Evolutionary conservation across 2,797 vertebrate genomes (phyloP).

Genomic region (Danionella dracula): DNA sequence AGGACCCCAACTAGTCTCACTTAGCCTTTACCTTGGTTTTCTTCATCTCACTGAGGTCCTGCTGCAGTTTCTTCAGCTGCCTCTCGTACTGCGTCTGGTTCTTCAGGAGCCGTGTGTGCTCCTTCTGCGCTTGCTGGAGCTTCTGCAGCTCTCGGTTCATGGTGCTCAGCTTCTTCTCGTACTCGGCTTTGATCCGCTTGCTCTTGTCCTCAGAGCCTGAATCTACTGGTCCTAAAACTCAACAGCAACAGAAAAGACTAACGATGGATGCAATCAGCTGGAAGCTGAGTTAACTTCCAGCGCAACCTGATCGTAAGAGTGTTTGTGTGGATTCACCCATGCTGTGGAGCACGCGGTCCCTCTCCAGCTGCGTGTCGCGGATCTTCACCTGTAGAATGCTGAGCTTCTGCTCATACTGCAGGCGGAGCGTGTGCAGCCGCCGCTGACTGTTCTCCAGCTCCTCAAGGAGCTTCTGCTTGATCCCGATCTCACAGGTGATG

Average conservation of each 20-base stretch:
- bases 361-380: constrained; percentile 89
- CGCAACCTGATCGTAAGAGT: too few species aligned
- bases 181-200: constrained; percentile 89
- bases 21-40: constrained; percentile 85
- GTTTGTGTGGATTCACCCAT: constrained; percentile 78
- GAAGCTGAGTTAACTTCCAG: too few species aligned
- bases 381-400: constrained; percentile 85
- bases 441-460: constrained; percentile 96
- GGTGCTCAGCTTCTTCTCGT: constrained; percentile 88
- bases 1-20: too few species aligned
- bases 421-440: constrained; percentile 88
- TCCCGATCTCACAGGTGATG: constrained; percentile 93
- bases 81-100: constrained; percentile 97
- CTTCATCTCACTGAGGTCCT: constrained; percentile 95
- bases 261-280: too few species aligned
- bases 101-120: constrained; percentile 91
- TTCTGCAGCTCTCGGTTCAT: constrained; percentile 97
- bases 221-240: constrained; percentile 80
- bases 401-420: constrained; percentile 93
- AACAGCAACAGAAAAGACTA: background rate
- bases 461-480: constrained; percentile 97
- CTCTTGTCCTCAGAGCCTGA: constrained; percentile 90
- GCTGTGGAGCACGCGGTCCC: constrained; percentile 93
- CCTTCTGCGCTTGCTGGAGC: constrained; percentile 90
- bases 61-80: constrained; percentile 89